phyloP scores from a whole-genome alignment of 2,888 invertebrate genomes.

The Toxonevra muliebris region DNA sequence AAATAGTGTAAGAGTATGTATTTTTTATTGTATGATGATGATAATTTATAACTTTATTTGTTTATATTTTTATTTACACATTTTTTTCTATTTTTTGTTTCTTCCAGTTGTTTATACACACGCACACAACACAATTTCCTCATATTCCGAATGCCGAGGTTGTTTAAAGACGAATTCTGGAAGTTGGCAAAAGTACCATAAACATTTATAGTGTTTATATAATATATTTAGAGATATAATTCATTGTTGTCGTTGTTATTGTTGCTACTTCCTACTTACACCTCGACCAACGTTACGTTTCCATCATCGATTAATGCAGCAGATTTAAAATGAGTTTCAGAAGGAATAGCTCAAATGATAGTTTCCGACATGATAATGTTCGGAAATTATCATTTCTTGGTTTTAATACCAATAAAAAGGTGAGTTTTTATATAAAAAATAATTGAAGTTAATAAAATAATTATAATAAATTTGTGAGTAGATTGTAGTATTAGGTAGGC shows the following conservation, averaged over 20 bases:
- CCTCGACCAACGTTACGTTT: background rate
- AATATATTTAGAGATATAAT: background rate
- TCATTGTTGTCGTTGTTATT: conserved; percentile 12
- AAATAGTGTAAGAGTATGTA: conserved; percentile 22
- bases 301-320: too few species aligned
- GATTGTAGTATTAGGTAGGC: too few species aligned
- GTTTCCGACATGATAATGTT: too few species aligned
- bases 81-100: conserved; percentile 43
- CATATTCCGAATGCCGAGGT: conserved; percentile 55
- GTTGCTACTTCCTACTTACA: conserved; percentile 3
- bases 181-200: conserved; percentile 42
- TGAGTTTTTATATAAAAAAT: conserved; percentile 47
- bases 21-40: conserved; percentile 27
- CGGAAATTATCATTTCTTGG: conserved; percentile 80
- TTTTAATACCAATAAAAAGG: conserved; percentile 70
- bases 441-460: too few species aligned
- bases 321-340: conserved; percentile 53
- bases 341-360: conserved; percentile 62
- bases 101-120: too few species aligned
- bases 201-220: background rate
- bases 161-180: conserved; percentile 50
- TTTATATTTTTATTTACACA: conserved; percentile 30
- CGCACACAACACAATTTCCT: background rate
- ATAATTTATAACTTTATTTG: conserved; percentile 34
- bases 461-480: too few species aligned